phyloP scores from a whole-genome alignment of 2,113 vertebrate species.

The Mesoclemmys tuberculata region DNA sequence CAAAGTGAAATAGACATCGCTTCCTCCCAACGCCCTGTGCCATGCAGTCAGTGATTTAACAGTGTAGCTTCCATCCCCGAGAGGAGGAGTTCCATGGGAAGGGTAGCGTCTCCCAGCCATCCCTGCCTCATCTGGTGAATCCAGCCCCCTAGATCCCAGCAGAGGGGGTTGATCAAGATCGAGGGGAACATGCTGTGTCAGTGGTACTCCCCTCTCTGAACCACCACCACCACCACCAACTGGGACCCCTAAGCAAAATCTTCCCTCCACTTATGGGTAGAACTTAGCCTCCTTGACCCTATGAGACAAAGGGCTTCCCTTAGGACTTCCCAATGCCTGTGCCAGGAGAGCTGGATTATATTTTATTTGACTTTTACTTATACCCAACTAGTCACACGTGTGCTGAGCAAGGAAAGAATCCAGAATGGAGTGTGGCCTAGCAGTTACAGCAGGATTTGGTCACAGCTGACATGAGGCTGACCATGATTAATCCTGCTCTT shows the following conservation, averaged over 20 bases:
- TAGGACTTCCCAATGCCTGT: neutral
- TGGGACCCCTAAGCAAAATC: neutral
- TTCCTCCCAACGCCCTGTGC: neutral
- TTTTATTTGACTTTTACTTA: no score
- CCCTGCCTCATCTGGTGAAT: neutral
- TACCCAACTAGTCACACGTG: no score
- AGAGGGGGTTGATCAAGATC: neutral
- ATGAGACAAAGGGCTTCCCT: neutral
- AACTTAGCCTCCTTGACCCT: neutral
- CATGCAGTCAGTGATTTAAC: neutral
- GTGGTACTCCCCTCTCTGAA: neutral
- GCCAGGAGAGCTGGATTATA: neutral
- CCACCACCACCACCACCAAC: neutral
- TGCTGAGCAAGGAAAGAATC: no score
- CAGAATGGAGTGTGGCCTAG: no score
- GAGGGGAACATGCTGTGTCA: neutral
- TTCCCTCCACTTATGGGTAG: neutral
- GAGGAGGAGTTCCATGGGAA: no score
- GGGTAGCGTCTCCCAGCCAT: neutral
- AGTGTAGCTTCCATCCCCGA: neutral
- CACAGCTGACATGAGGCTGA: neutral
- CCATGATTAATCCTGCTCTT: rapidly evolving
- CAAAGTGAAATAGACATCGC: neutral
- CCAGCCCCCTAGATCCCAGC: neutral
- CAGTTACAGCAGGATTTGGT: no score